Conservation (phyloP, 2,888 invertebrate species). For the Tuberolachnus salignus region DNA sequence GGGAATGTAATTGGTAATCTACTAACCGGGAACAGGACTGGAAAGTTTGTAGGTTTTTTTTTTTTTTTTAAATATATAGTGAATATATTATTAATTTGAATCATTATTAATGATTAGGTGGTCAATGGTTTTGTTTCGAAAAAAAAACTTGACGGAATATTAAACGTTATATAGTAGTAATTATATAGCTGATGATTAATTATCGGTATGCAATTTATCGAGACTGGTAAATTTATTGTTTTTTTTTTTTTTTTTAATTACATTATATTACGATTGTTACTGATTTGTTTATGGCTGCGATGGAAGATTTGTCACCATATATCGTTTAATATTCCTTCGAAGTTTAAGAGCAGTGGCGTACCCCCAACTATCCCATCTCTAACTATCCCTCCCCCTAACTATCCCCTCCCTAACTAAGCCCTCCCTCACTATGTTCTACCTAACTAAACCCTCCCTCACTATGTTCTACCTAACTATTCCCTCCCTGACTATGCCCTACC, state of each 20-base stretch:
- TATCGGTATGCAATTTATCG: not conserved
- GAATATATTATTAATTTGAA: no score
- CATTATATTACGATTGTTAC: not conserved
- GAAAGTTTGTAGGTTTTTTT: no score
- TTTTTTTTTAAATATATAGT: no score
- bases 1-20: no score
- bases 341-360: conserved; percentile 37
- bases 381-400: not conserved
- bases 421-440: no score
- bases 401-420: not conserved
- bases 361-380: not conserved
- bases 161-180: no score
- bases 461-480: not conserved
- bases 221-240: not conserved
- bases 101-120: no score
- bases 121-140: no score
- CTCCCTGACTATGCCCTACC: not conserved
- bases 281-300: not conserved
- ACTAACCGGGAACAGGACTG: no score
- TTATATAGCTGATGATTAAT: no score
- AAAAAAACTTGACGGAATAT: no score
- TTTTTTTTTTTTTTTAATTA: no score
- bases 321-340: not conserved
- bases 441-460: not conserved
- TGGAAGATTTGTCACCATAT: not conserved